phyloP scores from a whole-genome alignment of 2,113 vertebrate species.

The Meleagris gallopavo region DNA sequence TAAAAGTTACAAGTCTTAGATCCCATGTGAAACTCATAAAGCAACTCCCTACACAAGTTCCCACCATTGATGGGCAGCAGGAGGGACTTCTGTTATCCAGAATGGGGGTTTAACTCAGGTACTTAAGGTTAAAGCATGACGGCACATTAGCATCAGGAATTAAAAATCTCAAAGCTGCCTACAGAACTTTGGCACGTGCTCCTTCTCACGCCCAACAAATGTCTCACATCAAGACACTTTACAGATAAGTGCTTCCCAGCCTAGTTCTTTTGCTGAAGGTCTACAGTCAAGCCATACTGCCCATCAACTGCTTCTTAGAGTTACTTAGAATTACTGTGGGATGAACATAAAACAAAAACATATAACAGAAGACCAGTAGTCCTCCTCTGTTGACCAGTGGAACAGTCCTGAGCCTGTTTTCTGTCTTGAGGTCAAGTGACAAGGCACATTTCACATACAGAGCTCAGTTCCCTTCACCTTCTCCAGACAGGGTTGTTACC shows the following conservation, averaged over 20 bases:
- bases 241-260: neutral
- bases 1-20: neutral
- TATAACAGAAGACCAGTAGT: neutral
- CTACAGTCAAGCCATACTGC: neutral
- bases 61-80: neutral
- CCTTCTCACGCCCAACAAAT: neutral
- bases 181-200: neutral
- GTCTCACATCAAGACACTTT: neutral
- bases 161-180: slow-evolving; percentile 14
- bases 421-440: neutral
- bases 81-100: neutral
- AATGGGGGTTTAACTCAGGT: neutral
- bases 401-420: neutral
- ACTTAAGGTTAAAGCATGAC: neutral
- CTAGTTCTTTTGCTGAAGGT: neutral
- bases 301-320: neutral
- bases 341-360: neutral
- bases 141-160: neutral
- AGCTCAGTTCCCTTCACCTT: neutral
- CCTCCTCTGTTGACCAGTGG: neutral
- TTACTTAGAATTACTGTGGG: neutral
- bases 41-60: neutral
- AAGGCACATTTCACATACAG: neutral
- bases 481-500: neutral
- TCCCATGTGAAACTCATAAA: neutral